Percentiles rank a stretch among this genome's conserved stretches.
Conservation (phyloP, 2,797 vertebrate genomes). For the Pachyuromys duprasi region DNA sequence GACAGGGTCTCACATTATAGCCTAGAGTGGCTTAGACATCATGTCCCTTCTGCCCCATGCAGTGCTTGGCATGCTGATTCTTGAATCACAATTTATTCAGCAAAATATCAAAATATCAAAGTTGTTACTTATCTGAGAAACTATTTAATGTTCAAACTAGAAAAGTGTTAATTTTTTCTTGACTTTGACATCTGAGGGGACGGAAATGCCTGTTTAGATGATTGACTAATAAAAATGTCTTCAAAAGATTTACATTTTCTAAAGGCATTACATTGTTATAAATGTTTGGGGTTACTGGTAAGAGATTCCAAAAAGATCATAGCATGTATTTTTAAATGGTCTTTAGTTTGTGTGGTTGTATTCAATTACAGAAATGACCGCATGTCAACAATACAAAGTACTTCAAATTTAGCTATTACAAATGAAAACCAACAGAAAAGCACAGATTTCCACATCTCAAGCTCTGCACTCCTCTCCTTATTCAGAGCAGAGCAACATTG, state of each 20-base stretch:
- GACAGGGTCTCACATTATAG: background rate
- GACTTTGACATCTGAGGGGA: background rate
- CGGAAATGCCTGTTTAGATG: slow-evolving; percentile 3
- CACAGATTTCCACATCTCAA: slow-evolving; percentile 16
- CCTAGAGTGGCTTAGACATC: background rate
- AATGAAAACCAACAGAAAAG: slow-evolving; percentile 33
- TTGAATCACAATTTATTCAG: background rate
- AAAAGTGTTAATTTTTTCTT: background rate
- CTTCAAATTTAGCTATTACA: slow-evolving; percentile 36
- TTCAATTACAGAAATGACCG: slow-evolving; percentile 57
- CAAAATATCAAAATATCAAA: background rate
- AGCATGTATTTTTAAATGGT: slow-evolving; percentile 54
- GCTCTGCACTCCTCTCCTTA: slow-evolving; percentile 15
- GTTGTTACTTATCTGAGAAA: background rate
- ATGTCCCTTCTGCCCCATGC: too few species aligned
- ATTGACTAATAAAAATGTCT: slow-evolving; percentile 20
- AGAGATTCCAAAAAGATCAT: slow-evolving; percentile 10
- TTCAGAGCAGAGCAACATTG: background rate
- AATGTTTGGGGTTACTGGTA: slow-evolving; percentile 52
- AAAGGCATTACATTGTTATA: background rate
- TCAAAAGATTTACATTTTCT: background rate
- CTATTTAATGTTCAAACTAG: slow-evolving; percentile 49
- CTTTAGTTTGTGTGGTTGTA: background rate
- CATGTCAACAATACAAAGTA: slow-evolving; percentile 1
- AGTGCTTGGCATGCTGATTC: background rate